phyloP scores from a whole-genome alignment of 2,888 invertebrate genomes.

The Ennomos quercinarius region DNA sequence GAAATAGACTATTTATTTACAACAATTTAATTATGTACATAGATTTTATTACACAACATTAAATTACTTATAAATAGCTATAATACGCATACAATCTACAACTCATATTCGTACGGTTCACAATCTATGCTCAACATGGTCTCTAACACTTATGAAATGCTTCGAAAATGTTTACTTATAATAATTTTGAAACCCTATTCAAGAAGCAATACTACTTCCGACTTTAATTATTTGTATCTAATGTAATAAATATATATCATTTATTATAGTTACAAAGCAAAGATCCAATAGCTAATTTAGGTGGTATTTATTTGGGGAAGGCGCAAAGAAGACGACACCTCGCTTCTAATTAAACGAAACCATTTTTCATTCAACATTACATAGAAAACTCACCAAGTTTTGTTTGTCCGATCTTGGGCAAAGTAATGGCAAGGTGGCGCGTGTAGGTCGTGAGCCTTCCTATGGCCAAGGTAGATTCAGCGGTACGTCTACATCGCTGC shows the following conservation, averaged over 20 bases:
- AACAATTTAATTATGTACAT: slow-evolving; percentile 80
- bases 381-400: too few relatives aligned
- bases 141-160: slow-evolving; percentile 58
- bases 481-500: too few relatives aligned
- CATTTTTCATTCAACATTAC: too few relatives aligned
- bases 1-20: slow-evolving; percentile 81
- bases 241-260: neutral
- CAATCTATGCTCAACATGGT: slow-evolving; percentile 38
- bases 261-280: neutral
- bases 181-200: slow-evolving; percentile 25
- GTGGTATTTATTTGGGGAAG: too few relatives aligned
- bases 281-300: too few relatives aligned
- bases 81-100: slow-evolving; percentile 46
- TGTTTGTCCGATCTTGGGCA: too few relatives aligned
- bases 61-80: slow-evolving; percentile 62
- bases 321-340: too few relatives aligned
- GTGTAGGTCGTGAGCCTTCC: too few relatives aligned
- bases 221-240: slow-evolving; percentile 5
- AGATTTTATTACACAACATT: slow-evolving; percentile 74
- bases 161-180: slow-evolving; percentile 33
- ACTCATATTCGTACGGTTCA: slow-evolving; percentile 47
- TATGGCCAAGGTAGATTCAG: too few relatives aligned
- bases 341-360: too few relatives aligned
- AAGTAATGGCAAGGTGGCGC: too few relatives aligned
- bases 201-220: slow-evolving; percentile 9